Conservation (phyloP, 2,797 vertebrate species). For the Liparis tanakae region DNA sequence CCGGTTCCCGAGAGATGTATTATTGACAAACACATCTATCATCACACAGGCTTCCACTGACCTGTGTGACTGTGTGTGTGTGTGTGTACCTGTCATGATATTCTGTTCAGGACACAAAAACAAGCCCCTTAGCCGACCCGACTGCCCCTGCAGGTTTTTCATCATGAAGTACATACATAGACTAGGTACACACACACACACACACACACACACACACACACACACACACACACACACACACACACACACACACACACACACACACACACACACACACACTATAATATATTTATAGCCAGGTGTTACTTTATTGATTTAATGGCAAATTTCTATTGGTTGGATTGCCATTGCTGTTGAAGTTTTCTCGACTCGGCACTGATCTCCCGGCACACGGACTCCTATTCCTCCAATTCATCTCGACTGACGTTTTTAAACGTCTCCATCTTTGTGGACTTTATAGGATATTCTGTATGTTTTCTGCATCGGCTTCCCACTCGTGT, state of each 20-base stretch:
- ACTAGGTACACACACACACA: not conserved
- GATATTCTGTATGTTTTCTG: not conserved
- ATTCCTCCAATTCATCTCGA: too few species aligned
- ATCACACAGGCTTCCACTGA: conserved; percentile 29
- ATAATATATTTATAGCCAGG: too few species aligned
- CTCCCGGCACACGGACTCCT: too few species aligned
- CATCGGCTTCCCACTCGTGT: not conserved
- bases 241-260: too few species aligned
- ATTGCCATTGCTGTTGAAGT: too few species aligned
- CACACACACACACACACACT: too few species aligned
- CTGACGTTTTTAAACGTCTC: not conserved
- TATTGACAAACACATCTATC: conserved; percentile 58
- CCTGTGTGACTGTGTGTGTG: conserved; percentile 1
- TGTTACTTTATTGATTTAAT: too few species aligned
- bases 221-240: too few species aligned
- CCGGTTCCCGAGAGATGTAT: conserved; percentile 41
- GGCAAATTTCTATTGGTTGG: too few species aligned
- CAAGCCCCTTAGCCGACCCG: not conserved
- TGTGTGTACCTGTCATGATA: not conserved
- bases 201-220: too few species aligned
- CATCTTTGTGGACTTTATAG: not conserved
- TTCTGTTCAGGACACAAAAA: not conserved
- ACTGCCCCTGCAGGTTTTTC: conserved; percentile 5
- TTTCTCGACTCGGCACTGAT: too few species aligned
- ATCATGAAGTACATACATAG: not conserved